Evolutionary conservation across 2,797 vertebrate species (phyloP).

Genomic region (Pteropus rufus): DNA sequence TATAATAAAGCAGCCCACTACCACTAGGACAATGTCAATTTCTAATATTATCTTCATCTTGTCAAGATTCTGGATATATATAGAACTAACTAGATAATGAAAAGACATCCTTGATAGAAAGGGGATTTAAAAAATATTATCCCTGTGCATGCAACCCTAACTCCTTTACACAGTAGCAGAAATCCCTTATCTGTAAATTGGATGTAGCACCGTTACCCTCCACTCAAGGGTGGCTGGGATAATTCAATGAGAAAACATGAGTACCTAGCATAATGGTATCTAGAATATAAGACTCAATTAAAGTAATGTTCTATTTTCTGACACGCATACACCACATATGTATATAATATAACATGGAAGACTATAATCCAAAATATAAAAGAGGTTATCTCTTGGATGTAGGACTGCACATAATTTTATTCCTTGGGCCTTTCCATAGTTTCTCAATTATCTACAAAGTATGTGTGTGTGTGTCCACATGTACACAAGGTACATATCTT

Average conservation of each 20-base stretch:
- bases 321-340: too few relatives aligned
- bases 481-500: not conserved
- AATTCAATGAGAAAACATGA: not conserved
- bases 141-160: not conserved
- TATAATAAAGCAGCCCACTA: not conserved
- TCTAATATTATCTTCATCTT: not conserved
- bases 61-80: not conserved
- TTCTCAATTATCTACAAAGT: not conserved
- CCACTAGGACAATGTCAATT: not conserved
- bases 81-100: not conserved
- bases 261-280: not conserved
- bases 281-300: not conserved
- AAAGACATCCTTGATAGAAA: not conserved
- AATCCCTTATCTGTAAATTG: not conserved
- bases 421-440: not conserved
- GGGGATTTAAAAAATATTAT: not conserved
- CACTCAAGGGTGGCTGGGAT: not conserved
- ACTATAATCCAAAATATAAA: not conserved
- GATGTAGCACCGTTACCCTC: not conserved
- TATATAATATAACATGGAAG: not conserved
- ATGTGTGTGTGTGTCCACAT: not conserved
- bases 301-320: not conserved
- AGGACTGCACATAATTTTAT: not conserved
- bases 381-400: not conserved
- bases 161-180: not conserved